Evolutionary conservation across 2,797 vertebrate species (phyloP).

Genomic region (Pachyuromys duprasi): DNA sequence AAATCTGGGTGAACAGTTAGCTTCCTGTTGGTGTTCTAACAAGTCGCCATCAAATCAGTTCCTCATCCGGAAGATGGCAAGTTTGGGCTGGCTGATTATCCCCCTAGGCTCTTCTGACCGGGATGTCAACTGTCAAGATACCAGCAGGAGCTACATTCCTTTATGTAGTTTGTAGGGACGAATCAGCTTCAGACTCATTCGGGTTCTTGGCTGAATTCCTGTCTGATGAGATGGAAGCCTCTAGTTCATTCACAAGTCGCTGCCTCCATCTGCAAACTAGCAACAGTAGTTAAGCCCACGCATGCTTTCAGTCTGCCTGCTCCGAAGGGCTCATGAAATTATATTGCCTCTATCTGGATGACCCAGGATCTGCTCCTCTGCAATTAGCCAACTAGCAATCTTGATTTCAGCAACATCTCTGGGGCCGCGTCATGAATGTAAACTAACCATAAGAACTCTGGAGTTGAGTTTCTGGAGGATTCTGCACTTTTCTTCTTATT

Average conservation of each 20-base stretch:
- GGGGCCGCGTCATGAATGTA: background rate
- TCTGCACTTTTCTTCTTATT: background rate
- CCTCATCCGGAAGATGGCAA: background rate
- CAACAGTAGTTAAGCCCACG: accelerated
- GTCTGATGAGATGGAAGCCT: background rate
- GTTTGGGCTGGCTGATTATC: background rate
- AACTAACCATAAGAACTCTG: background rate
- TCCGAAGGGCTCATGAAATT: background rate
- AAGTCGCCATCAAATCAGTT: background rate
- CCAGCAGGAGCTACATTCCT: background rate
- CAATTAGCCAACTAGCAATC: background rate
- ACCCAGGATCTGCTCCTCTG: background rate
- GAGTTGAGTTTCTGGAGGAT: background rate
- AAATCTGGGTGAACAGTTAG: background rate
- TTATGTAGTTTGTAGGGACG: background rate
- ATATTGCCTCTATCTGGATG: background rate
- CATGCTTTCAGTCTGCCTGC: background rate
- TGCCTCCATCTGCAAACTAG: background rate
- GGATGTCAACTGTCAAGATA: background rate
- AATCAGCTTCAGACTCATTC: background rate
- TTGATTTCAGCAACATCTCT: background rate
- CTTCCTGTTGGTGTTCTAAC: background rate
- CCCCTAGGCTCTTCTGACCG: background rate
- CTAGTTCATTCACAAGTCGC: background rate
- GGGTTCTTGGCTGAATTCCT: background rate